Base-by-base conservation (phyloP, 2,888 invertebrate species). In the Xestia sexstrigata region DNA sequence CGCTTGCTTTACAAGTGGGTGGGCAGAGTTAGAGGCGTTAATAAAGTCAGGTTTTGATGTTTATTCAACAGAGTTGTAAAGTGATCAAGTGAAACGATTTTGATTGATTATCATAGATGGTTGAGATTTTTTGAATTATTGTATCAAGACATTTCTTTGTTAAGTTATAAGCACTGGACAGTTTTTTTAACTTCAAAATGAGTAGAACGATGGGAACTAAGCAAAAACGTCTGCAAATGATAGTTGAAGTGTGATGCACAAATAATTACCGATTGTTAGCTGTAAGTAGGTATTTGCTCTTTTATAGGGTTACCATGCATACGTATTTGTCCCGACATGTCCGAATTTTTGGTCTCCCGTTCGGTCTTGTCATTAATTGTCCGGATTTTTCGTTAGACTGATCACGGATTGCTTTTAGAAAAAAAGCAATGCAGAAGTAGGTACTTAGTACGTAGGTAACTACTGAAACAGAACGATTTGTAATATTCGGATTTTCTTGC, bases 251-350 rank as follows among this genome's bases (percentile, higher is more conserved):
- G n/a, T 65, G 20, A 75, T 82, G 55, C 13, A 52, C 30, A 52
- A 66, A 82, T 82, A 78, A 78, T 66, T 49, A 49, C 1, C 20
- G 39, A 26, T 82, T 26, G 55, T 66, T 52, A 82, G 20, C 58
- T 26, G 20, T 26, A 47, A 2, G 52, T 52, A 52, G 3, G 23
- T n/a, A 26, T 8, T 26, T 60, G 58, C 26, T 26, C 35, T 30
- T 39, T 63, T 13, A 23, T n/a, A 39, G 63, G 63, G n/a, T 63
- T 39, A 63, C n/a, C n/a, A 63, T 39, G 7, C 23, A 7, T 23
- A 1, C 3, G n/a, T 13, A n/a, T 39, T 63, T 39, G 0, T 63
- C 7, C 39, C 13, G 63, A 63, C n/a, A 63, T 63, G 13, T 63
- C 39, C 23, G 39, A n/a, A 15, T n/a, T 39, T 62, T n/a, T 63